phyloP scores from a whole-genome alignment of 2,888 invertebrate species.

The Hydrotaea cyrtoneurina region DNA sequence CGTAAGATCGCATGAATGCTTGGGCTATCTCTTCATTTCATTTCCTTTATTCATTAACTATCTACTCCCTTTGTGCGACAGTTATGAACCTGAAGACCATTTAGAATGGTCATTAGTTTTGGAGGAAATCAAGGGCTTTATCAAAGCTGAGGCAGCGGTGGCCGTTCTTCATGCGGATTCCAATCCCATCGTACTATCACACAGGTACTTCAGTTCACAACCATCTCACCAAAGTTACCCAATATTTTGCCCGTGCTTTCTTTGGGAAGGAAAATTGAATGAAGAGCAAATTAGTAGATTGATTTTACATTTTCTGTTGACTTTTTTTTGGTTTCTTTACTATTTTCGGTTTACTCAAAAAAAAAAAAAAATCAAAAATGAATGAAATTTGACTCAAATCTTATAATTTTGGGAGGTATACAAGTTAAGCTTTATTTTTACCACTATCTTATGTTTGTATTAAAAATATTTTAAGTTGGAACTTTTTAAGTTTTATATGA shows the following conservation, averaged over 20 bases:
- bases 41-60: neutral
- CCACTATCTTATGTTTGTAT: neutral
- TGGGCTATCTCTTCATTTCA: too few species aligned
- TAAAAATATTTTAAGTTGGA: constrained; percentile 23
- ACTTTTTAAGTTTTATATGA: constrained; percentile 34
- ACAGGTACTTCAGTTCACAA: constrained; percentile 84
- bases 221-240: constrained; percentile 41
- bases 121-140: constrained; percentile 96
- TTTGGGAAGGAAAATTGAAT: constrained; percentile 74
- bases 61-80: constrained; percentile 58
- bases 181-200: constrained; percentile 91
- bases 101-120: constrained; percentile 97
- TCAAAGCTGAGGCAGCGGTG: constrained; percentile 94
- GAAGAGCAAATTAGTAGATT: constrained; percentile 67
- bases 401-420: constrained; percentile 70
- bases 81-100: constrained; percentile 97
- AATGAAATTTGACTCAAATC: constrained; percentile 39
- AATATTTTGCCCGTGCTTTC: constrained; percentile 81
- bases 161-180: constrained; percentile 94
- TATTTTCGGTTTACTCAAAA: constrained; percentile 46
- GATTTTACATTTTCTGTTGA: constrained; percentile 63
- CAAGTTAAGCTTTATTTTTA: constrained; percentile 66
- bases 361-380: neutral
- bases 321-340: constrained; percentile 56
- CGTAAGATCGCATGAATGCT: constrained; percentile 82